Evolutionary conservation across 2,888 invertebrate genomes (phyloP), one percentile per base, ranked within the genome.

Genomic region (Podabrus alpinus): DNA sequence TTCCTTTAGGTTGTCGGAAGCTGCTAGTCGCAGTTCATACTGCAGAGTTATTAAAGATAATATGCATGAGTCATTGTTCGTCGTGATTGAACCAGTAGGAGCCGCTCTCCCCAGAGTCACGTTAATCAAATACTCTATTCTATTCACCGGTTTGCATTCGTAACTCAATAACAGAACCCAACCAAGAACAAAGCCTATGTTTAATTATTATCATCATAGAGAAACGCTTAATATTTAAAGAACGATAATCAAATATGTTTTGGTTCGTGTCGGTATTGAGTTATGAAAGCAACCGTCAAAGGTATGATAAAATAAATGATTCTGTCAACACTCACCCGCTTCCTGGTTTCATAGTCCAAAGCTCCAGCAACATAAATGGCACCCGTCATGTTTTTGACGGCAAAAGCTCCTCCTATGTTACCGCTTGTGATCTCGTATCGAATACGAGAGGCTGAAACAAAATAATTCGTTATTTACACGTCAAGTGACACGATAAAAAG

Each of bases 401-500:
- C 97, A 88, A 98, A 98, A 59, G 97, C 97, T 84, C 97, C 98
- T 79, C 97, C 97, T 92, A 97, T 94, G 94, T 98, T 98, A 91
- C 98, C 98, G 92, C 96, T 96, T 89, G 97, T 97, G 90, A 98
- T 98, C 94, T 98, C 97, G 91, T 98, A 98, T 91, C 97, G 96
- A 92, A 98, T 97, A 92, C 96, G 95, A 90, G 97, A 97, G 88
- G 97, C 97, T 97, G 92, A 78, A 89, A 90, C 79, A 80, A 82
- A 82, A 81, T 68, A 7, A 45, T 9, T 9, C 45, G 45, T 45
- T 9, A 45, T 45, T 45, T n/a, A 45, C 45, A 45, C n/a, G 45
- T n/a, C 7, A 13, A 21, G 7, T 7, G 21, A 21, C 21, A 21
- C 21, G 21, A 21, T 13, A 29, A 29, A 29, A 29, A 29, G 13